Conservation (phyloP, 2,888 invertebrate genomes). For the Orchestes rusci region DNA sequence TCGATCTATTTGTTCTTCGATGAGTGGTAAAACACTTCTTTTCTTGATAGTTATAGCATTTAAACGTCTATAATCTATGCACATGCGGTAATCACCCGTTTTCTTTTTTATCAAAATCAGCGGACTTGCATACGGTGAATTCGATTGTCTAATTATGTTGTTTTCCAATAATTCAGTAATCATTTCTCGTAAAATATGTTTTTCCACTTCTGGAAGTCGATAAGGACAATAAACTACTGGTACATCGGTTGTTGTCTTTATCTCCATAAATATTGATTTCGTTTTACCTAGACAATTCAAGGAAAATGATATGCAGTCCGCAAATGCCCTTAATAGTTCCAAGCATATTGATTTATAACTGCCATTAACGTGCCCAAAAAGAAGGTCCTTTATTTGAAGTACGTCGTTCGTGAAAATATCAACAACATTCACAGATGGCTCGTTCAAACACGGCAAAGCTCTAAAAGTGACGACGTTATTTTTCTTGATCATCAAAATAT, state of each 20-base stretch:
- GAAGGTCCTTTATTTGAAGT: neutral
- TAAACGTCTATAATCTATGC: constrained; percentile 22
- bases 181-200: neutral
- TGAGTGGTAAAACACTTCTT: constrained; percentile 17
- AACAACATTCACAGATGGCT: neutral
- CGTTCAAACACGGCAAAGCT: neutral
- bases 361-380: neutral
- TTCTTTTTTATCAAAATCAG: constrained; percentile 25
- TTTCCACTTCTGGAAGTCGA: neutral
- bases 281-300: neutral
- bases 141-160: no score
- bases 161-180: no score
- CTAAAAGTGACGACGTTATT: neutral
- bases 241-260: no score
- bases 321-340: neutral
- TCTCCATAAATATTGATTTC: neutral
- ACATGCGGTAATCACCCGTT: constrained; percentile 17
- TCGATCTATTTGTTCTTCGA: constrained; percentile 26
- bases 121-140: constrained; percentile 23
- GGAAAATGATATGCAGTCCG: neutral
- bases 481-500: neutral
- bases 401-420: neutral
- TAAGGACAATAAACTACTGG: no score
- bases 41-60: constrained; percentile 18
- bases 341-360: neutral